A percentile compares a stretch with the other conserved stretches of the same genome.
Conservation (phyloP, 2,888 invertebrate species). For the Pandemis heparana region DNA sequence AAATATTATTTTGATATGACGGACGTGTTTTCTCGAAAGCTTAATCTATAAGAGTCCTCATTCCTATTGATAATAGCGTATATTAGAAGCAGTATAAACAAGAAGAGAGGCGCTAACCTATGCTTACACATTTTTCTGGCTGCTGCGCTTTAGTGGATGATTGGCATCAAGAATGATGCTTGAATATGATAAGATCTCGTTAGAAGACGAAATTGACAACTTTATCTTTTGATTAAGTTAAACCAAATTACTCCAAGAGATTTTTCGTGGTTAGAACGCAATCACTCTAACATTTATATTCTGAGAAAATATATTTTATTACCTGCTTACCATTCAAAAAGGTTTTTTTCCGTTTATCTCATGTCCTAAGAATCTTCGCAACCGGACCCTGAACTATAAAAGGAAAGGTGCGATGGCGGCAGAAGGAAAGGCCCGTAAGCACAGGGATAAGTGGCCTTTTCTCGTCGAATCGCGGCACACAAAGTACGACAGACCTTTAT, state of each 20-base stretch:
- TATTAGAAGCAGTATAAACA: neutral
- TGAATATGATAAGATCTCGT: neutral
- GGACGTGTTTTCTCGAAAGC: neutral
- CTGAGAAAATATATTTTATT: neutral
- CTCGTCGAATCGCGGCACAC: neutral
- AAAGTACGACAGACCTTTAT: slow-evolving; percentile 1
- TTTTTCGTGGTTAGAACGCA: neutral
- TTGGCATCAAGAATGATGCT: neutral
- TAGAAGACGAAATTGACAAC: too few relatives aligned
- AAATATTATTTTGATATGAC: too few relatives aligned
- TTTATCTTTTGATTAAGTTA: neutral
- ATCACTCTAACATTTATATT: neutral
- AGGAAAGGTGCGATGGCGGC: slow-evolving; percentile 17
- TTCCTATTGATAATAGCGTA: neutral
- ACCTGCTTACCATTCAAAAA: neutral
- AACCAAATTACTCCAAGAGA: neutral
- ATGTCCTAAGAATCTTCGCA: neutral
- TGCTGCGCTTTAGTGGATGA: neutral
- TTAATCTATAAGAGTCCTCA: neutral
- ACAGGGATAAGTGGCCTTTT: slow-evolving; percentile 28
- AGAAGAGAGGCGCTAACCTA: neutral
- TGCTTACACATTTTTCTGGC: neutral
- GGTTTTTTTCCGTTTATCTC: neutral
- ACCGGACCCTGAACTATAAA: slow-evolving; percentile 1
- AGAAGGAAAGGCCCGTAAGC: slow-evolving; percentile 20